Base-by-base conservation (phyloP, 2,113 vertebrate genomes). In the Fregata magnificens region DNA sequence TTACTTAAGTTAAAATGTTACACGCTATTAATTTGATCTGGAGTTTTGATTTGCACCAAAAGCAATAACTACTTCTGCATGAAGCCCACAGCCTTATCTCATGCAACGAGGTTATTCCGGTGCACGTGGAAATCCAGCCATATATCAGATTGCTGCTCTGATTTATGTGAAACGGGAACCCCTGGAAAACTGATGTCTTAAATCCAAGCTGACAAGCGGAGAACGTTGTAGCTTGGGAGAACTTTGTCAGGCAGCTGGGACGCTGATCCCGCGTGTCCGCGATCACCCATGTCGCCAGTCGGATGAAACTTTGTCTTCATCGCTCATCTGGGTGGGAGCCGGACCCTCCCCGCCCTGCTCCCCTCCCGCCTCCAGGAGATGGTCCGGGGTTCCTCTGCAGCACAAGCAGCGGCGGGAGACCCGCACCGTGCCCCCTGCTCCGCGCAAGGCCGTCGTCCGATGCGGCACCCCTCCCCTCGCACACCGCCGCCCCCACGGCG, bases 21-120 rank as follows among this genome's bases (percentile, higher is more conserved):
- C 92, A 74, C 4, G 0, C 83, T 31, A n/a, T 94, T 88, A 95
- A 91, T 88, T 90, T 56, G 70, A 91, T 86, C 63, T 34, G n/a
- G 56, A 78, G 61, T 49, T 86, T 76, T 86, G 93, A 90, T 96
- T n/a, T 86, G 79, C 91, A 92, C 36, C 67, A 28, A 82, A 69
- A 93, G 40, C 76, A 49, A 1, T 20, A 76, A 65, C 62, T 74
- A 11, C 13, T 95, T 55, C 63, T 65, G 88, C 86, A 17, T 4
- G 49, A 55, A 52, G 61, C 58, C 62, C 65, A 21, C 47, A 40
- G 71, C 42, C 44, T 65, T 38, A 62, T 44, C 82, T 82, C 90
- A 36, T 22, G 70, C 79, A 10, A 25, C 0, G 7, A 45, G 85
- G 70, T 71, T 74, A 69, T 88, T 78, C 42, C 53, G 29, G 67